Conservation (phyloP, 2,888 invertebrate species). For the Siphlonurus alternatus region DNA sequence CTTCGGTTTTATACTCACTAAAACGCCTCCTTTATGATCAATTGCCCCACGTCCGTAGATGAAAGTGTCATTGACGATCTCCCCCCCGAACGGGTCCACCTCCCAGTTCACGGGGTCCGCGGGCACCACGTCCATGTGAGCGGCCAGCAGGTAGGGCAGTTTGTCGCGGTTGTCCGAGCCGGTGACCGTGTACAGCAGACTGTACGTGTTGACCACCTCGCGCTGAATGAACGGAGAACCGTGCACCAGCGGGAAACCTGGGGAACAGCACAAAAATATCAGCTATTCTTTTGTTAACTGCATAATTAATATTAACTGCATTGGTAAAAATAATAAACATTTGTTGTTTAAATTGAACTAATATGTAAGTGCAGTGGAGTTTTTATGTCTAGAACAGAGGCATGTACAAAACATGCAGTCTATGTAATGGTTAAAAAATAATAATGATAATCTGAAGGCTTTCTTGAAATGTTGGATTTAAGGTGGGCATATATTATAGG, state of each 20-base stretch:
- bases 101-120: slow-evolving; percentile 17
- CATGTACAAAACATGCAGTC: too few species aligned
- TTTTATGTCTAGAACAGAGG: too few species aligned
- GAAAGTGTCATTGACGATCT: slow-evolving; percentile 22
- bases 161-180: slow-evolving; percentile 18
- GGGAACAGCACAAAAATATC: neutral
- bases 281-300: neutral
- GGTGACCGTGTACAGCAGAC: slow-evolving; percentile 25
- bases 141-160: slow-evolving; percentile 27
- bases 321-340: neutral
- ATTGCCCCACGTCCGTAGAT: slow-evolving; percentile 28
- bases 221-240: slow-evolving; percentile 15
- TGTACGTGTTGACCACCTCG: slow-evolving; percentile 22
- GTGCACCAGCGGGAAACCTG: slow-evolving; percentile 18
- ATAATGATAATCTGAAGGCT: too few species aligned
- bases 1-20: slow-evolving; percentile 20
- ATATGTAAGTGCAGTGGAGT: neutral
- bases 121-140: slow-evolving; percentile 26
- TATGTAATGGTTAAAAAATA: too few species aligned
- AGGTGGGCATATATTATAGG: too few species aligned
- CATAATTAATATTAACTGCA: neutral
- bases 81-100: slow-evolving; percentile 24
- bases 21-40: slow-evolving; percentile 28
- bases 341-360: neutral
- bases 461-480: too few species aligned